Evolutionary conservation across 2,888 invertebrate genomes (phyloP), one percentile per base, ranked within the genome.

Genomic region (Ceramica pisi): DNA sequence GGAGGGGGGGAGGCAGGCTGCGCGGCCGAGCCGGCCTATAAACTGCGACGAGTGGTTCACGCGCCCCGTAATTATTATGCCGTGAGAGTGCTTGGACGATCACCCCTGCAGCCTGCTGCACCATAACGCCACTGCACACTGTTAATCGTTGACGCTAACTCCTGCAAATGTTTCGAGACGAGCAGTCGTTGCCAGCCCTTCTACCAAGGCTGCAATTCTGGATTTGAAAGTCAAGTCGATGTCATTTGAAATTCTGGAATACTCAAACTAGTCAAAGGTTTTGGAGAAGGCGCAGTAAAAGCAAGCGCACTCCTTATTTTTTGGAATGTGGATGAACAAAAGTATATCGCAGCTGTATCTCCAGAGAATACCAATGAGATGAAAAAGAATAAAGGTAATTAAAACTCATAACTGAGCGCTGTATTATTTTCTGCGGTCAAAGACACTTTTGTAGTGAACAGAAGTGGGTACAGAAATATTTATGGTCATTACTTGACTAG

Each of bases 11-110:
- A 81, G 83, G 86, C 80, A 81, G 83, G 82, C 75, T 84, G 88
- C 82, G 82, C 87, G 79, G 85, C 86, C 83, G 88, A 82, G 90
- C 89, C 91, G 92, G 92, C 92, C 93, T 93, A 93, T 94, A 94
- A 94, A 94, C 93, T 91, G 92, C 82, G 76, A 77, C 80, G 84
- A 82, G 86, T 88, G 89, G 89, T 90, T 86, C 87, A 83, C 88
- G 87, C 89, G 88, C 84, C 83, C 88, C 88, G 89, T 91, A 92
- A 92, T 92, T 90, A 91, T 90, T 93, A 92, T 92, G 90, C 91
- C 91, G 92, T 92, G 92, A 92, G 93, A 93, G 91, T 91, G 91
- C 90, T 90, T 91, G 93, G 94, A 81, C 94, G 93, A 92, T 93
- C 93, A 94, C 94, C 94, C 91, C 91, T 82, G 59, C 82, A 81